Percentiles rank a stretch among this genome's conserved stretches.
Evolutionary conservation across 1,140 invertebrate species (phyloP).

Genomic region (Lucilia sericata): DNA sequence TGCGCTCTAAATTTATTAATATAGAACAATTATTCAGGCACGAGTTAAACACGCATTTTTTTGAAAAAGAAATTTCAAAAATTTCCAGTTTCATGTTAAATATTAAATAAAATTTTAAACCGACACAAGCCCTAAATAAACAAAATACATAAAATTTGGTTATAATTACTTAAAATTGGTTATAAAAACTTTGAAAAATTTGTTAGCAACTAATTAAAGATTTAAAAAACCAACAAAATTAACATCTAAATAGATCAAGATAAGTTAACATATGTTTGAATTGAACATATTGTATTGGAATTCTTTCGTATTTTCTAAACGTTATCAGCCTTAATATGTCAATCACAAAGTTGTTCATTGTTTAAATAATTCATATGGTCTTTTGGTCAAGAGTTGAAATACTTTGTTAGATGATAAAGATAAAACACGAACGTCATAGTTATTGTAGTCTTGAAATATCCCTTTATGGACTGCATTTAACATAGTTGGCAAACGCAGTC

Average conservation of each 20-base stretch:
- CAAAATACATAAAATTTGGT: too few species aligned
- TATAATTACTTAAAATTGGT: not conserved
- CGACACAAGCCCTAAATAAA: too few species aligned
- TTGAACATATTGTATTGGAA: not conserved
- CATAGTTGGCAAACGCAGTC: not conserved
- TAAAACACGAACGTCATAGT: not conserved
- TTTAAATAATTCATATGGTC: conserved; percentile 12
- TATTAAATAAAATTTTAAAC: not conserved
- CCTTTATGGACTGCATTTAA: not conserved
- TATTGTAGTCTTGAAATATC: not conserved
- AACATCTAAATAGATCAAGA: not conserved
- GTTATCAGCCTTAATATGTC: not conserved
- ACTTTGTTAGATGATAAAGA: conserved; percentile 2
- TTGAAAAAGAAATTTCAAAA: not conserved
- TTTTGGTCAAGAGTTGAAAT: not conserved
- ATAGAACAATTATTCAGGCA: not conserved
- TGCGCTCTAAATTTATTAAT: not conserved
- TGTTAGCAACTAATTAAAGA: not conserved
- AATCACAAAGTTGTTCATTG: conserved; percentile 15
- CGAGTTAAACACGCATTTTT: not conserved
- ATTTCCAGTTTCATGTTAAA: not conserved
- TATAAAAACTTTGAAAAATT: not conserved
- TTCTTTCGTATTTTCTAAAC: not conserved
- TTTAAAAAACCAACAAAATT: not conserved
- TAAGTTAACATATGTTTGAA: not conserved